Evolutionary conservation across 2,113 vertebrate species (phyloP), one percentile per base, ranked within the genome.

Genomic region (Hemicordylus capensis): DNA sequence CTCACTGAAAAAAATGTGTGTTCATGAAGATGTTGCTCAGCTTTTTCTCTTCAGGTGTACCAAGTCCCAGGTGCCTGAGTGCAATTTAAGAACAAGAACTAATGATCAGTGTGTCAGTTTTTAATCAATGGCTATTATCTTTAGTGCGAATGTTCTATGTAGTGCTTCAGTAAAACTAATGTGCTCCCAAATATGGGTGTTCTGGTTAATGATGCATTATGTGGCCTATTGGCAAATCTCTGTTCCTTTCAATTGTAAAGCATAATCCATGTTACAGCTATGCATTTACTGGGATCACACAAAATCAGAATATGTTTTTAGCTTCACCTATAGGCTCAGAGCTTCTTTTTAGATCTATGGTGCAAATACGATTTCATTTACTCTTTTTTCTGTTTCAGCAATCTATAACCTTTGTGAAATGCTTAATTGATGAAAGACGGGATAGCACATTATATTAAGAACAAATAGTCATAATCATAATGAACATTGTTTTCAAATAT

Each of bases 41-140:
- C 26, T 66, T 24, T 31, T 22, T 74, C 86, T 92, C 85, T 59
- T 80, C 78, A 76, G 51, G 4, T 19, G 83, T 59, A 74, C 59
- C 90, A 78, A 85, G 63, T 79, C 83, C 15, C 61, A 22, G 31
- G 28, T 75, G 34, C 46, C 26, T 86, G 42, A 79, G 66, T 48
- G 46, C 67, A 90, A 89, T 70, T 89, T 81, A 92, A 88, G 72
- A 87, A 37, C 78, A 51, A 81, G 89, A 94, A 93, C 83, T 93
- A 95, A 96, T 91, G 91, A 81, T 90, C 86, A 93, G 3, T 85
- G 88, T 87, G 84, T 80, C 81, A 84, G 87, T 84, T 94, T 95
- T 95, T 94, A 96, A 98, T 97, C 95, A 96, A 94, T 95, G 87
- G 64, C 89, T 90, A 93, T 96, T 95, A 96, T 92, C 86, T 92